Conservation (phyloP, 2,888 invertebrate species). For the Ormyrus thymus region DNA sequence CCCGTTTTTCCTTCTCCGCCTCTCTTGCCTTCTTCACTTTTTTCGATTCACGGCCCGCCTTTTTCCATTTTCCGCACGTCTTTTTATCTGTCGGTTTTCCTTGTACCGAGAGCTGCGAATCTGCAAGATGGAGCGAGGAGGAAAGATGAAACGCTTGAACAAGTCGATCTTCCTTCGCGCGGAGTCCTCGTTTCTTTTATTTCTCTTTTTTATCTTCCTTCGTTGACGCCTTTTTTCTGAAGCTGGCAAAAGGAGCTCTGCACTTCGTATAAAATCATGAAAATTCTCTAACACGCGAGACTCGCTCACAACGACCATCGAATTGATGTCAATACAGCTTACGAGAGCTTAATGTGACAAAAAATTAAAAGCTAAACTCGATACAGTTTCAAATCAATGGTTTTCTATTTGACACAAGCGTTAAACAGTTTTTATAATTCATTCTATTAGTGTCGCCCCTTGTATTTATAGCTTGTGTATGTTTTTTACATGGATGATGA, state of each 20-base stretch:
- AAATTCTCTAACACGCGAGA: constrained; percentile 2
- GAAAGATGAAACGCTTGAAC: constrained; percentile 28
- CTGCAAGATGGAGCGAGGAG: not conserved
- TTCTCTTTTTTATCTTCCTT: not conserved
- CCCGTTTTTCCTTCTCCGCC: constrained; percentile 52
- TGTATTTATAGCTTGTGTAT: too few species aligned
- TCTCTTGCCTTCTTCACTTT: not conserved
- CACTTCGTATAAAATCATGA: not conserved
- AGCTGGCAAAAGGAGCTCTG: not conserved
- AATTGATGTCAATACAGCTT: not conserved
- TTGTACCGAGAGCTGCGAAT: not conserved
- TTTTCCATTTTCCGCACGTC: constrained; percentile 3
- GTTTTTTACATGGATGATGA: too few species aligned
- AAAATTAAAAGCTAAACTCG: constrained; percentile 16
- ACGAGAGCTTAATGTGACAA: not conserved
- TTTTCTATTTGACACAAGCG: not conserved
- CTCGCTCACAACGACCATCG: not conserved
- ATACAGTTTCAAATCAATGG: constrained; percentile 10
- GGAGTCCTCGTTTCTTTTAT: not conserved
- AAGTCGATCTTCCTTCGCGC: constrained; percentile 6
- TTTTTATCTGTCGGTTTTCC: constrained; percentile 2
- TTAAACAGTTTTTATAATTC: too few species aligned
- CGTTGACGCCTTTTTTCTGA: not conserved
- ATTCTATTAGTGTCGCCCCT: too few species aligned
- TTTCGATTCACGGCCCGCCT: not conserved